Conservation (phyloP, 2,888 invertebrate genomes). For the Stegophylla sp. region DNA sequence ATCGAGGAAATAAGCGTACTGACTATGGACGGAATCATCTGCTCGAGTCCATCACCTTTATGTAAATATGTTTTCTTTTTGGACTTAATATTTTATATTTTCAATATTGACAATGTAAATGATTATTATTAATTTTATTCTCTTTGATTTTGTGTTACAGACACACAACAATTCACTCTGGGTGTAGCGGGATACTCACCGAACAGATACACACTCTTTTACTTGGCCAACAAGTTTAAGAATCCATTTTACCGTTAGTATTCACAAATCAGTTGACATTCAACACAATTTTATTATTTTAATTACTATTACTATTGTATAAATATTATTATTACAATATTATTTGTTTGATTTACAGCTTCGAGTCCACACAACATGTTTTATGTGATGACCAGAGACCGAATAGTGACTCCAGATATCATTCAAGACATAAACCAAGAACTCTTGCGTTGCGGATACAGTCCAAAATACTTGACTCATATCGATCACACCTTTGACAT, state of each 20-base stretch:
- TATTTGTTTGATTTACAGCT: neutral
- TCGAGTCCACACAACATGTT: neutral
- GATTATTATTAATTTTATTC: no score
- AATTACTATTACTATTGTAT: neutral
- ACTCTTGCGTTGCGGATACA: neutral
- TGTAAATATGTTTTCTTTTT: neutral
- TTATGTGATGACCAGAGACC: neutral
- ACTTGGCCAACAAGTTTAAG: neutral
- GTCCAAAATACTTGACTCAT: no score
- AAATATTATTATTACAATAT: neutral
- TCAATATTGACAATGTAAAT: no score
- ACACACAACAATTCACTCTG: neutral
- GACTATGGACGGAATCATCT: neutral
- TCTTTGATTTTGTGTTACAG: neutral
- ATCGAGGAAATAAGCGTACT: neutral
- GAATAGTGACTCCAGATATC: neutral
- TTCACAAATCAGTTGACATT: no score
- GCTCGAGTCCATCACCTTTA: neutral
- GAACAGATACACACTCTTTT: neutral
- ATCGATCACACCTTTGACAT: no score
- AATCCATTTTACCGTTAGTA: neutral
- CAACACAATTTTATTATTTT: no score
- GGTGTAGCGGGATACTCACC: neutral
- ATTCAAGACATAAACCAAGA: neutral
- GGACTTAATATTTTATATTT: no score